Percentiles rank a stretch among this genome's conserved stretches.
These are phyloP conservation scores for Patella pellucida DNA, from an alignment of 2,888 invertebrate genomes.

Conservation along the genomic window DNA sequence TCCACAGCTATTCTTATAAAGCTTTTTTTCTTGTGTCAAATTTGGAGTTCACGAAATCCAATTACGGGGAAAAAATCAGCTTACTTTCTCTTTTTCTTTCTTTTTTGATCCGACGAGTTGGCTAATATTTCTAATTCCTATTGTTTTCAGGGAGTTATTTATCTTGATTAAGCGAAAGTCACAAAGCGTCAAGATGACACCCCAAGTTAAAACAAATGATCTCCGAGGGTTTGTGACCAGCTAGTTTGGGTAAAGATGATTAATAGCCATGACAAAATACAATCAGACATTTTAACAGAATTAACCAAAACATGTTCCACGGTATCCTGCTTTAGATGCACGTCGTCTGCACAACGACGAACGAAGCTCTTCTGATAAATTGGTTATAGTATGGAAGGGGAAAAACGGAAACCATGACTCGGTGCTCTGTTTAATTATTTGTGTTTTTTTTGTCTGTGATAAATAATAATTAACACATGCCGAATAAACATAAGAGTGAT, in stretches of 20 bases:
- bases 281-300: constrained; percentile 7
- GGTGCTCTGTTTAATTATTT: too few species aligned
- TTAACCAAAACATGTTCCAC: constrained; percentile 6
- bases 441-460: too few species aligned
- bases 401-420: too few species aligned
- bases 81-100: not conserved
- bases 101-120: not conserved
- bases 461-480: too few species aligned
- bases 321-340: not conserved
- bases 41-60: too few species aligned
- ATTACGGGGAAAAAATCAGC: not conserved
- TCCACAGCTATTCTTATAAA: too few species aligned
- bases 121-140: constrained; percentile 9
- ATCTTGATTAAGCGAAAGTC: constrained; percentile 9
- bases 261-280: constrained; percentile 2
- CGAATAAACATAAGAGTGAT: too few species aligned
- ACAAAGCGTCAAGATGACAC: not conserved
- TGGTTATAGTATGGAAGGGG: too few species aligned
- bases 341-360: too few species aligned
- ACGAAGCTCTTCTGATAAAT: too few species aligned
- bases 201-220: constrained; percentile 11
- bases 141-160: constrained; percentile 4
- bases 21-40: too few species aligned
- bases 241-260: not conserved
- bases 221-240: constrained; percentile 1